These are phyloP conservation scores for Leptodactylus fallax DNA, from an alignment of 2,797 vertebrate species.

Conservation along the genomic window DNA sequence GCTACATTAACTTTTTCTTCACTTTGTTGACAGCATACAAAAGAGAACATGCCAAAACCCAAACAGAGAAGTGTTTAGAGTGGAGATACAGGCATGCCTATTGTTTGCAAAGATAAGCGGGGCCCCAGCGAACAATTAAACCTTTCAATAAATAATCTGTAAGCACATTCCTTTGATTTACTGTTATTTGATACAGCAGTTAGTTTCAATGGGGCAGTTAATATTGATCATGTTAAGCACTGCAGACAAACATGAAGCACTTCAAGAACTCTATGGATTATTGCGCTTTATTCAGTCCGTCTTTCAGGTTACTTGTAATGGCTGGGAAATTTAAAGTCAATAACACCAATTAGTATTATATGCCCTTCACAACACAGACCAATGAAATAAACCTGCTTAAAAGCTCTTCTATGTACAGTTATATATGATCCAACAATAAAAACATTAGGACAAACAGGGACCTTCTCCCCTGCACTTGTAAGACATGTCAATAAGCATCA, in stretches of 20 bases:
- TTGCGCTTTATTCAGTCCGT: constrained; percentile 83
- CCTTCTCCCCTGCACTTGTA: neutral
- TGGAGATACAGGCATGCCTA: constrained; percentile 64
- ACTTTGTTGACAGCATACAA: constrained; percentile 24
- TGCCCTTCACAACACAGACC: constrained; percentile 53
- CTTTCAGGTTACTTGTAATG: constrained; percentile 83
- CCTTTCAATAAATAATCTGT: constrained; percentile 87
- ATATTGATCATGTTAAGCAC: constrained; percentile 86
- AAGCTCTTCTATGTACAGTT: neutral
- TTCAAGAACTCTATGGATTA: constrained; percentile 82
- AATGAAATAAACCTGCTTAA: constrained; percentile 1
- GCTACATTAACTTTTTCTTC: neutral
- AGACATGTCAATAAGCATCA: neutral
- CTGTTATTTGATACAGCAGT: constrained; percentile 86
- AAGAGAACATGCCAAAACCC: constrained; percentile 43
- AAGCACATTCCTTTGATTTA: constrained; percentile 85
- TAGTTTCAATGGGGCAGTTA: constrained; percentile 86
- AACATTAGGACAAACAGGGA: neutral
- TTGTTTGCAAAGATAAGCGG: constrained; percentile 81
- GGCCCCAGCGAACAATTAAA: constrained; percentile 85
- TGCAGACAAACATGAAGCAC: constrained; percentile 83
- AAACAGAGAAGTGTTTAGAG: constrained; percentile 49
- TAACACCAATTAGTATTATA: constrained; percentile 81
- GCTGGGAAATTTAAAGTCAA: constrained; percentile 84
- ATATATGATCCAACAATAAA: neutral